Percentiles rank a stretch among this genome's conserved stretches.
These are phyloP conservation scores for Syrrhaptes paradoxus DNA, from an alignment of 2,113 vertebrate species.

Conservation along the genomic window DNA sequence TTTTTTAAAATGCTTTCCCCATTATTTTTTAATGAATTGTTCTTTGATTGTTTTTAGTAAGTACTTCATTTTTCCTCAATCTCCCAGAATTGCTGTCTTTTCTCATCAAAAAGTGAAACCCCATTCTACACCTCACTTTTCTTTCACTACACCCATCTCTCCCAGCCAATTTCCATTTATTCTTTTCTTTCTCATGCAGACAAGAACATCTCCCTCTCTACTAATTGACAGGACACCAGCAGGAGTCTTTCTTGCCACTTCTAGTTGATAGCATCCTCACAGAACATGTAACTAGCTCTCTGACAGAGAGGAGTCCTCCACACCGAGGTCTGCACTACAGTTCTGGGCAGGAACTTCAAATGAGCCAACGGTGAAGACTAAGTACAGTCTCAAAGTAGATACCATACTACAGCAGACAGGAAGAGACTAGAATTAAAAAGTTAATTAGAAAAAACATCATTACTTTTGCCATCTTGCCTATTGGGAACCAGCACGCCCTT, in stretches of 20 bases:
- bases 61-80: neutral
- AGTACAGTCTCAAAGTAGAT: neutral
- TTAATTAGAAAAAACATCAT: neutral
- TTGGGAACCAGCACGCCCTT: neutral
- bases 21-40: neutral
- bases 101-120: neutral
- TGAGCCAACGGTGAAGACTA: neutral
- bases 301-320: neutral
- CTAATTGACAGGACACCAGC: neutral
- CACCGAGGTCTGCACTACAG: accelerated
- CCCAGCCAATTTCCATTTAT: neutral
- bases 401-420: neutral
- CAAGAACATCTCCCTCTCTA: neutral
- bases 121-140: neutral
- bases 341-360: neutral
- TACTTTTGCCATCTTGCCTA: neutral
- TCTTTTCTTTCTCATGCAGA: neutral
- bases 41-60: neutral
- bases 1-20: neutral
- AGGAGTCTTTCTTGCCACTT: neutral
- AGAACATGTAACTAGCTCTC: neutral
- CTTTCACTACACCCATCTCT: neutral
- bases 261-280: neutral
- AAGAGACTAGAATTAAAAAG: neutral
- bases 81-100: neutral